Base-by-base conservation (phyloP, 2,888 invertebrate species). In the Tuberolachnus salignus region DNA sequence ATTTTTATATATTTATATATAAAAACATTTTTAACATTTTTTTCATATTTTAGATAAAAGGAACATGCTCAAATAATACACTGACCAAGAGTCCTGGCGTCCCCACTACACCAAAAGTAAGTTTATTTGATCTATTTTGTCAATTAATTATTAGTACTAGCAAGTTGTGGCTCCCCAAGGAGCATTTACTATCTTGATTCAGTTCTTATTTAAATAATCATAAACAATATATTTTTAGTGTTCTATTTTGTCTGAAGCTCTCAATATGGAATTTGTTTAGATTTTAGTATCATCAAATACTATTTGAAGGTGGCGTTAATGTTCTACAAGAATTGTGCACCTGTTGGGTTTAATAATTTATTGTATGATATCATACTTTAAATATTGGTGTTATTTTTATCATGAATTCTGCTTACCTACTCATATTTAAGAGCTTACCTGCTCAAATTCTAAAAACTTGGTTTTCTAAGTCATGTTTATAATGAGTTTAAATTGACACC, bases 21-120 rank as follows among this genome's bases (percentile, higher is more conserved):
- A 19, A n/a, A 26, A 46, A 26, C 51, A 49, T 42, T 42, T 73
- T 73, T 9, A 53, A 63, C 4, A 21, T 53, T 44, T 16, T 63
- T 42, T 42, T 42, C 51, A 42, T 70, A 14, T 59, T 57, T 49
- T 72, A 72, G 42, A 51, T n/a, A 9, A 16, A 6, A 14, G 34
- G 11, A 42, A 69, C 59, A 46, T 10, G 21, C 49, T 49, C 34
- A 19, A 34, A 67, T 10, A 34, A 57, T 19, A 51, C 16, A 14
- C 14, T 8, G 1, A 19, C 16, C 0, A 14, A 59, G 2, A n/a
- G 13, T 10, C 19, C 14, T 53, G 14, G 44, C 46, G 8, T 11
- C 14, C 34, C 49, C 49, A 34, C 13, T 78, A 69, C 78, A 21
- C 42, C 59, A 59, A 69, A 78, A 23, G 78, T 78, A 69, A 59